Conservation (phyloP, 2,113 vertebrate genomes). For the Apaloderma vittatum region DNA sequence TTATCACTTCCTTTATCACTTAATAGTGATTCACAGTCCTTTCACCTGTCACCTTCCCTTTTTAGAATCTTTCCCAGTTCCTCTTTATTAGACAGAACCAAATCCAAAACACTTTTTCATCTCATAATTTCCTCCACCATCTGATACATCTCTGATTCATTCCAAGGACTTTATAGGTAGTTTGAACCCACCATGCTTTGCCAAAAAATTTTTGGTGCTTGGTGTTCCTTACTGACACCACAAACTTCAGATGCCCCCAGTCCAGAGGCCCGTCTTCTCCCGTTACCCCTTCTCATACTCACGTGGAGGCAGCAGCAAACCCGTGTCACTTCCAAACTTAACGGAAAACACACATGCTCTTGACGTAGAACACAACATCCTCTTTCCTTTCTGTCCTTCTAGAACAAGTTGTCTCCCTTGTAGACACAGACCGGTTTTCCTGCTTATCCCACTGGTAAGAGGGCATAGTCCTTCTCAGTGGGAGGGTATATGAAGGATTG, state of each 20-base stretch:
- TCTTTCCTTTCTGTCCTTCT: not conserved
- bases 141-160: accelerated
- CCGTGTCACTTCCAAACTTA: not conserved
- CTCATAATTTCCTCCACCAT: not conserved
- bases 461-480: not conserved
- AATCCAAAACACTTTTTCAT: not conserved
- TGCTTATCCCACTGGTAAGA: not conserved
- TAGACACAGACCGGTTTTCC: not conserved
- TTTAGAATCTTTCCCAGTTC: not conserved
- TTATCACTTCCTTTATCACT: too few species aligned
- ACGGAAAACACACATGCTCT: not conserved
- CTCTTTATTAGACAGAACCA: not conserved
- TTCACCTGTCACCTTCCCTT: not conserved
- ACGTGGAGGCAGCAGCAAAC: not conserved
- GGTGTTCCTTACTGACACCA: not conserved
- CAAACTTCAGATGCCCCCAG: not conserved
- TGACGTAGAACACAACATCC: not conserved
- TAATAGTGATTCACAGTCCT: not conserved
- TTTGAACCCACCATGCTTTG: not conserved
- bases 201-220: not conserved
- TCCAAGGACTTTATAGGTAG: not conserved
- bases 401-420: not conserved
- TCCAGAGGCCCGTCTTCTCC: not conserved
- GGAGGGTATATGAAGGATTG: not conserved
- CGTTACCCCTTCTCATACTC: not conserved